Base-by-base conservation (phyloP, 2,888 invertebrate species). In the Himalopsyche kuldschensis region DNA sequence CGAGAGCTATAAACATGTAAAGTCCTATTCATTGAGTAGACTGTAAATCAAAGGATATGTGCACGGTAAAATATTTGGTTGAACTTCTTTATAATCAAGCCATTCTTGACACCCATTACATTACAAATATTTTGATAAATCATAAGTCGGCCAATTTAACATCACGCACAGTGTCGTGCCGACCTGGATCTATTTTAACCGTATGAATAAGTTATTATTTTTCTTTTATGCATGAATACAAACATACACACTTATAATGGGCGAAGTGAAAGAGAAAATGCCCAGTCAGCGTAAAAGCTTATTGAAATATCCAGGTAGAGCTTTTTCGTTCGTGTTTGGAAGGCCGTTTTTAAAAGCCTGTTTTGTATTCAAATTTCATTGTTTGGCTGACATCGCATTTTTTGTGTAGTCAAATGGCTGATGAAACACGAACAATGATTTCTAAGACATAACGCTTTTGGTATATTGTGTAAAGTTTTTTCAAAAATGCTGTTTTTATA, bases 131-230 rank as follows among this genome's bases (percentile, higher is more conserved):
- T 41, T 69, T 69, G 69, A 69, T 27, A 15, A 27, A 69, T 69
- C 69, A 69, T 30, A 69, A 69, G 69, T 69, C 69, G 24, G 15
- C 15, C 69, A 69, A 69, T 69, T 27, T 69, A 30, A 30, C 32
- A 76, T 76, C 76, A 82, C 82, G 75, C 78, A 79, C 76, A 47
- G 79, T 75, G 81, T 79, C 81, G 81, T 84, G 79, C 79, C 35
- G 30, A 27, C 30, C 35, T 48, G 81, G 69, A 48, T 78, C 41
- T 75, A 78, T 80, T 83, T 46, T 47, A 32, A 31, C 77, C 63
- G 79, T 80, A 82, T 84, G 84, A 82, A 84, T 84, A 82, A 82
- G 82, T 82, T 84, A 84, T 82, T 78, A 81, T 84, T 32, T 55
- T 81, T 77, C 76, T 77, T 55, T 77, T 55, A 81, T 35, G 55